Conservation (phyloP, 2,888 invertebrate species). For the Uropetala carovei region DNA sequence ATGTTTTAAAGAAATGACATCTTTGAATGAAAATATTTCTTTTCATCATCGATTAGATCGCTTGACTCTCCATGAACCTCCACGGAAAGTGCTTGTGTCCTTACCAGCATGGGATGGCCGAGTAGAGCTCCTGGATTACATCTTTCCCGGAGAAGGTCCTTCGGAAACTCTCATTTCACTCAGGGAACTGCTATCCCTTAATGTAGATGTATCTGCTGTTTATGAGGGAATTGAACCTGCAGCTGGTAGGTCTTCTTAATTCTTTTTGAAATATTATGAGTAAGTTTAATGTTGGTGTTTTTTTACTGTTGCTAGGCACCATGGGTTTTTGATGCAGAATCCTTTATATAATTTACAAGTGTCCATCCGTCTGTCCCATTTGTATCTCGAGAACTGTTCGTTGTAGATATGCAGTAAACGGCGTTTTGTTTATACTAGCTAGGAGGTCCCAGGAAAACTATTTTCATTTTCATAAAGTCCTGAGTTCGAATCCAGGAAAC, state of each 20-base stretch:
- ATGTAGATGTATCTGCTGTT: conserved; percentile 83
- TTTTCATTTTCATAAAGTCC: too few relatives aligned
- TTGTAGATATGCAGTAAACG: too few relatives aligned
- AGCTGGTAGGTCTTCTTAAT: conserved; percentile 79
- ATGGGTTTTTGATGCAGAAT: too few relatives aligned
- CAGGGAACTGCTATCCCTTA: conserved; percentile 87
- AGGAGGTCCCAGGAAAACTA: too few relatives aligned
- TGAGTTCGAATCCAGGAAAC: too few relatives aligned
- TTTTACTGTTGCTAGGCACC: too few relatives aligned
- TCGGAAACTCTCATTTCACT: conserved; percentile 89
- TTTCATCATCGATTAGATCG: conserved; percentile 78
- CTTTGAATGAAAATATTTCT: conserved; percentile 31
- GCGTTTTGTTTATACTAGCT: too few relatives aligned
- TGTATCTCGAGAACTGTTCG: too few relatives aligned
- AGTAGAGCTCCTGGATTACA: conserved; percentile 90
- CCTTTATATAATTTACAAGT: too few relatives aligned
- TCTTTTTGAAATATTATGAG: too few relatives aligned
- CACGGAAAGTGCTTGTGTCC: conserved; percentile 89
- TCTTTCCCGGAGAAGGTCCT: conserved; percentile 93
- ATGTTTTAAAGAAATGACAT: not conserved
- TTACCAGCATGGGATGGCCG: conserved; percentile 77
- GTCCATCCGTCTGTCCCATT: too few relatives aligned
- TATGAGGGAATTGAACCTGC: conserved; percentile 86
- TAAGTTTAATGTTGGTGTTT: too few relatives aligned
- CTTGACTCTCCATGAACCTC: conserved; percentile 92